Base-by-base conservation (phyloP, 2,888 invertebrate species). In the Temnothorax unifasciatus region DNA sequence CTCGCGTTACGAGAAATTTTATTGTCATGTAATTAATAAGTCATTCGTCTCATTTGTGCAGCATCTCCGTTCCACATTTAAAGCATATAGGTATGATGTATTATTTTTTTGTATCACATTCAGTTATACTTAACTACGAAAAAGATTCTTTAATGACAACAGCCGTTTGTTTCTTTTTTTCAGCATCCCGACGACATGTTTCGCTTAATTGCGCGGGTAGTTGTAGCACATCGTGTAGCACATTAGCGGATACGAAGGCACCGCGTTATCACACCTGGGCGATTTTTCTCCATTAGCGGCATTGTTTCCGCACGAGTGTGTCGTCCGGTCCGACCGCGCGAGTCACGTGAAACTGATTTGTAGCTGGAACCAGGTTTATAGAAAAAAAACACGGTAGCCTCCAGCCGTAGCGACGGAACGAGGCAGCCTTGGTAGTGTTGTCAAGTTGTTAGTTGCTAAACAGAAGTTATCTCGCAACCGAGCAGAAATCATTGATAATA, bases 211-310 rank as follows among this genome's bases (percentile, higher is more conserved):
- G 79, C 79, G 59, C 71, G 71, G 82, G 88, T 85, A 82, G 87
- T 89, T 88, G 89, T 85, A 85, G 74, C 85, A 63, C 75, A 85
- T 84, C 90, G 90, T 88, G 89, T 87, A 88, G 85, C 82, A 86
- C 89, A 90, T 90, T 90, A 90, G 90, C 71, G 79, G 71, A 59
- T 86, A 83, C 90, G 88, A 79, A 90, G 89, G 90, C 90, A 88
- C 86, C 59, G 59, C 79, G 90, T 90, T 90, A 90, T 90, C 90
- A 89, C 89, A 90, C 89, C 90, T 88, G 90, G 89, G 84, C 86
- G 89, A 90, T 90, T 90, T 90, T 90, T 90, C 90, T 90, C 90
- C 88, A 90, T 90, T 90, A 90, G 88, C 61, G 86, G 86, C 84
- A 90, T 89, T 90, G 86, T 89, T 89, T 85, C 77, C 85, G 84